Conservation (phyloP, 2,888 invertebrate genomes). For the Pteria penguin region DNA sequence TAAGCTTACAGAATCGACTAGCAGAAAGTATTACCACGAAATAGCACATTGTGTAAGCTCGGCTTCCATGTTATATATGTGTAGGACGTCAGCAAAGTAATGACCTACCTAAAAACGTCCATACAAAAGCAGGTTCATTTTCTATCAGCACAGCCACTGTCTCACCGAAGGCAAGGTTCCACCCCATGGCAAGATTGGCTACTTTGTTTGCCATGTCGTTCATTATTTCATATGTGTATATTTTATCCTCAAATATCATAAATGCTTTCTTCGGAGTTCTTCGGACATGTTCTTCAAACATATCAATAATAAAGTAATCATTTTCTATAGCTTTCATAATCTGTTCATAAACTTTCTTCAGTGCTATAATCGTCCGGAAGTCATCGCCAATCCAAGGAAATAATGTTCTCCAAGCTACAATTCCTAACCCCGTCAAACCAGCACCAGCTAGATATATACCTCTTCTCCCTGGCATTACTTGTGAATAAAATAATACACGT, state of each 20-base stretch:
- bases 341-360: neutral
- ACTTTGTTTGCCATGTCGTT: constrained; percentile 65
- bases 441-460: neutral
- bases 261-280: constrained; percentile 54
- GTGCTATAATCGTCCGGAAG: constrained; percentile 33
- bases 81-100: too few species aligned
- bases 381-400: constrained; percentile 60
- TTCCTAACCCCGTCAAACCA: constrained; percentile 1
- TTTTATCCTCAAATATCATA: constrained; percentile 60
- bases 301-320: constrained; percentile 46
- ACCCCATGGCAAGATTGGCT: constrained; percentile 53
- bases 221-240: constrained; percentile 61
- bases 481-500: too few species aligned
- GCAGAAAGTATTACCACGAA: too few species aligned
- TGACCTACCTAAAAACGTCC: constrained; percentile 63
- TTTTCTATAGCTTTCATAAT: neutral
- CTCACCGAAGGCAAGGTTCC: constrained; percentile 54
- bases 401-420: constrained; percentile 22
- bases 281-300: constrained; percentile 55
- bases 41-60: too few species aligned
- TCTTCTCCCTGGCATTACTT: neutral
- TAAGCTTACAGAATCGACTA: too few species aligned
- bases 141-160: constrained; percentile 63
- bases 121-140: constrained; percentile 69
- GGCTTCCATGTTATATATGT: too few species aligned